Evolutionary conservation across 2,797 vertebrate species (phyloP), one percentile per base, ranked within the genome.

Genomic region (Corythornis leucogaster): DNA sequence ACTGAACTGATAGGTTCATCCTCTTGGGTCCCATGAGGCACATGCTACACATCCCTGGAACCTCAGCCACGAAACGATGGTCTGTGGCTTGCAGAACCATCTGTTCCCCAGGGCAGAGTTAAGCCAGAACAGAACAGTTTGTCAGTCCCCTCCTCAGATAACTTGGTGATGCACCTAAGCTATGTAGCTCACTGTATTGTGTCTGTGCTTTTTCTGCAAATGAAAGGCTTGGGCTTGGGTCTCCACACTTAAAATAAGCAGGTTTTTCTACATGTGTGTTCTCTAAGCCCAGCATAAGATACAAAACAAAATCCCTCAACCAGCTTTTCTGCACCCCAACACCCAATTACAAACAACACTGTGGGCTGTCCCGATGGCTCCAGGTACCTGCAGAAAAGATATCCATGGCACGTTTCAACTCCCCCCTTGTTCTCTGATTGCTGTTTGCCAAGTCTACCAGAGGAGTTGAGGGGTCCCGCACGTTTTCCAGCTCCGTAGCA

Each of bases 331-430:
- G 66, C 16, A 33, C 7, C 22, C 15, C 1, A 1, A 51, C 42
- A 35, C 18, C 28, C 8, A 45, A n/a, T 8, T 25, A 25, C 8
- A 51, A 80, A 71, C 31, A 42, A 5, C n/a, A 25, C 15, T 15
- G 1, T 14, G 28, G 12, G 26, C 13, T 61, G n/a, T 57, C 25
- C 35, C 11, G 12, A 71, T 25, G 35, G 53, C 30, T 67, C 64
- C 87, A 71, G 66, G 67, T 98, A 99, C 99, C 99, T 98, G 99
- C 99, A 38, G 99, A 99, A 97, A 99, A 99, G 94, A 99, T 99
- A 96, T 99, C 99, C 99, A 99, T 99, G 67, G 99, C 98, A 84
- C 98, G 98, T 87, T 98, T 98, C 67, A 99, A 97, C 63, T 99
- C 99, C 75, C 99, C 99, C 70, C 99, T 94, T 21, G 98, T 98